Evolutionary conservation across 2,113 vertebrate genomes (phyloP).

Genomic region (Etia nguti): DNA sequence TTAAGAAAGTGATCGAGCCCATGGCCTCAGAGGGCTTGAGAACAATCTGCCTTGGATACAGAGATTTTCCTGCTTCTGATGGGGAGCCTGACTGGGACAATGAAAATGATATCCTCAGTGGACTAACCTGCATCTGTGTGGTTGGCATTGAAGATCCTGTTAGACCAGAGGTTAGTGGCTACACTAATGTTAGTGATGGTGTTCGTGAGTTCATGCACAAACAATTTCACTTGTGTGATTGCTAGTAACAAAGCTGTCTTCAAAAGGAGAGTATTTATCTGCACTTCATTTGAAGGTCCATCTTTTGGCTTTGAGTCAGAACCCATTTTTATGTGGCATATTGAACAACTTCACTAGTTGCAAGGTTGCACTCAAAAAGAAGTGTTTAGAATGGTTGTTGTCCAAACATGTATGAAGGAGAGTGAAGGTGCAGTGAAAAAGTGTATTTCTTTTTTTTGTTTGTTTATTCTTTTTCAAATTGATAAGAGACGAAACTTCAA

Average conservation of each 20-base stretch:
- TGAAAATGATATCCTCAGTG: slow-evolving; percentile 89
- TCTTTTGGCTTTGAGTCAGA: neutral
- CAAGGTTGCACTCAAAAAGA: neutral
- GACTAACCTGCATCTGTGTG: slow-evolving; percentile 91
- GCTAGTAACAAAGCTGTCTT: neutral
- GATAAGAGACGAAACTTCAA: neutral
- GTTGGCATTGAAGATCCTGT: slow-evolving; percentile 99
- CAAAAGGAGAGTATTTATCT: neutral
- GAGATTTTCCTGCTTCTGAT: slow-evolving; percentile 89
- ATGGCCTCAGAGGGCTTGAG: slow-evolving; percentile 98
- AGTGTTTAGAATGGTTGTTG: neutral
- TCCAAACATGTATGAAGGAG: neutral
- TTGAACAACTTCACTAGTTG: neutral
- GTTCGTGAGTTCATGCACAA: neutral
- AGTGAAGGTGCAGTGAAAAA: neutral
- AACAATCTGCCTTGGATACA: slow-evolving; percentile 95
- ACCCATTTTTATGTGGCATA: neutral
- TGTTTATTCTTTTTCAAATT: neutral
- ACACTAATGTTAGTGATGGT: neutral
- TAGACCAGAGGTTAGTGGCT: slow-evolving; percentile 83
- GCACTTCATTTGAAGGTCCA: neutral
- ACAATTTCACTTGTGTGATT: neutral
- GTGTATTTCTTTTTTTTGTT: no score
- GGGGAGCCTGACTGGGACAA: slow-evolving; percentile 97
- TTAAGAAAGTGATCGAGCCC: slow-evolving; percentile 95